Percentiles rank a stretch among this genome's conserved stretches.
phyloP scores from a whole-genome alignment of 2,797 vertebrate genomes.

The Enteromius mattozi region DNA sequence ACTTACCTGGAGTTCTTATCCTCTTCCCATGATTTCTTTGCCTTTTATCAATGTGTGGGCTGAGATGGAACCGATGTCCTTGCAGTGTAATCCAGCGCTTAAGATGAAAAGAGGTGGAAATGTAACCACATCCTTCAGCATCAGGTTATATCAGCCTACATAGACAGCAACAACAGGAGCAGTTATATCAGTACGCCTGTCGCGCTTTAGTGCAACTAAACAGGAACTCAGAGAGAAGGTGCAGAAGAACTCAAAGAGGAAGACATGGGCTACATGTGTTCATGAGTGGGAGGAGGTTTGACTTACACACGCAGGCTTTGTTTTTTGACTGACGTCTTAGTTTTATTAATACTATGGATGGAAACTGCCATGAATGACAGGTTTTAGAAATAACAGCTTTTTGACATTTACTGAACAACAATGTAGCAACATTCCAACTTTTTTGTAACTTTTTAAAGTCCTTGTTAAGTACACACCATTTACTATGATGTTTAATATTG shows the following conservation, averaged over 20 bases:
- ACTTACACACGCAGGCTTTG: constrained; percentile 43
- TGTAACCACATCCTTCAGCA: constrained; percentile 72
- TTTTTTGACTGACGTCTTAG: constrained; percentile 52
- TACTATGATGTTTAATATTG: background rate
- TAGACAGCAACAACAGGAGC: background rate
- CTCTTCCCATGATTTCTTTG: constrained; percentile 63
- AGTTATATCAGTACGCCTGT: constrained; percentile 21
- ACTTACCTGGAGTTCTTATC: constrained; percentile 69
- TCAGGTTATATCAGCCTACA: constrained; percentile 22
- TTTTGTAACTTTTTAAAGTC: too few relatives aligned
- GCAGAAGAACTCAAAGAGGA: constrained; percentile 59
- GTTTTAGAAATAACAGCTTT: background rate
- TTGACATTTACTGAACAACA: background rate
- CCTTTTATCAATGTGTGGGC: background rate
- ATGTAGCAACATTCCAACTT: background rate
- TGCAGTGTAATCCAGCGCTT: constrained; percentile 57
- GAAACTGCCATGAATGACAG: background rate
- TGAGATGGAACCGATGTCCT: constrained; percentile 52
- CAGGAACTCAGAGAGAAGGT: constrained; percentile 76
- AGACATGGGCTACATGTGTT: constrained; percentile 44
- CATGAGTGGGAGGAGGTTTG: constrained; percentile 43
- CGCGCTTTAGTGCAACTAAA: constrained; percentile 60
- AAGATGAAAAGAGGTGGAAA: constrained; percentile 50
- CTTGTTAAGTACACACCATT: background rate
- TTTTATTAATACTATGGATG: constrained; percentile 46